These are phyloP conservation scores for Lepidostoma basale DNA, from an alignment of 1,140 invertebrate species.

Conservation along the genomic window DNA sequence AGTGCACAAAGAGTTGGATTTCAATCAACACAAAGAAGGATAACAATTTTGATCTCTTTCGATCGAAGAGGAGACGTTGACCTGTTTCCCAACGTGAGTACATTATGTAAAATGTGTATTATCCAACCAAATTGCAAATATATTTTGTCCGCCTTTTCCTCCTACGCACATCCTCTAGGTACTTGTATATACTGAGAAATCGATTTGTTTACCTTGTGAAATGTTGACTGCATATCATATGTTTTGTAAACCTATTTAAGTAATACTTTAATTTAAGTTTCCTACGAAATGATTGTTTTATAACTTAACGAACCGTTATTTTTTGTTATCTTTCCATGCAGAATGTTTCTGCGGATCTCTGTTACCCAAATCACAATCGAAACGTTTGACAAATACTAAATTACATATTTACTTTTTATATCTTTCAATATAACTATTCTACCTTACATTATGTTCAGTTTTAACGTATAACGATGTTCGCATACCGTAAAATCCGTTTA, in stretches of 20 bases:
- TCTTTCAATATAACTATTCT: too few species aligned
- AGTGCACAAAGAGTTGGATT: constrained; percentile 32
- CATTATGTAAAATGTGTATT: not conserved
- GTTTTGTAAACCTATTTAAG: not conserved
- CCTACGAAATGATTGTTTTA: not conserved
- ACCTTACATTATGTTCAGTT: too few species aligned
- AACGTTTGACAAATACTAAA: not conserved
- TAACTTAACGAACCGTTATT: not conserved
- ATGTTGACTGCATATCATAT: constrained; percentile 13
- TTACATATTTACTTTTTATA: not conserved
- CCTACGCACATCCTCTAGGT: not conserved
- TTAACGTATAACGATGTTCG: too few species aligned
- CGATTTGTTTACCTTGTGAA: constrained; percentile 43
- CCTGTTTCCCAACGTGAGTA: constrained; percentile 4
- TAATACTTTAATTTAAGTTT: not conserved
- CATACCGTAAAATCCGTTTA: too few species aligned
- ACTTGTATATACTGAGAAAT: constrained; percentile 20
- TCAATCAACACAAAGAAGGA: constrained; percentile 31
- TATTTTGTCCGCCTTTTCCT: not conserved
- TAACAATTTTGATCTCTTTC: constrained; percentile 24
- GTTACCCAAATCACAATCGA: not conserved
- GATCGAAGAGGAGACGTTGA: constrained; percentile 16
- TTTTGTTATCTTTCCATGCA: not conserved
- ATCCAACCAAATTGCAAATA: not conserved
- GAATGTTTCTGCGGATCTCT: not conserved